Percentiles rank a stretch among this genome's conserved stretches.
Evolutionary conservation across 2,113 vertebrate species (phyloP).

Genomic region (Vombatus ursinus): DNA sequence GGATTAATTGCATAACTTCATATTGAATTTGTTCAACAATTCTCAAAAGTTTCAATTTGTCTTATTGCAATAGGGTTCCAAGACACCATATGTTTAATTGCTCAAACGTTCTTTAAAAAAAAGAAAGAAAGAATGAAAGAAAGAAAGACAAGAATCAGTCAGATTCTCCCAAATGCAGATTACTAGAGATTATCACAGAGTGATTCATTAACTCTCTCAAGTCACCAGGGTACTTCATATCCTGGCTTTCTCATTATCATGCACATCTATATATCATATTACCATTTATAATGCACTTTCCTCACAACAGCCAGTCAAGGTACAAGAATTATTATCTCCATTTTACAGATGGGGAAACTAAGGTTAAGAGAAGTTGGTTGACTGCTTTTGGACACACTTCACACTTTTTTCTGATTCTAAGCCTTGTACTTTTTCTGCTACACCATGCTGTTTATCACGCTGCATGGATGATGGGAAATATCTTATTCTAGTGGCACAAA

Average conservation of each 20-base stretch:
- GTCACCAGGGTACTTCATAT: neutral
- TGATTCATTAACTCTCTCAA: slow-evolving; percentile 13
- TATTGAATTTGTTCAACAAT: neutral
- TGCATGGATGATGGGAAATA: neutral
- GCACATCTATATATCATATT: neutral
- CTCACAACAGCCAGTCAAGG: neutral
- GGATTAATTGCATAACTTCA: slow-evolving; percentile 40
- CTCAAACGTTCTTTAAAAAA: neutral
- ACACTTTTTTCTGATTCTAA: neutral
- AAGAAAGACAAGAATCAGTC: neutral
- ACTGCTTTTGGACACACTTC: neutral
- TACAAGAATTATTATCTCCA: neutral
- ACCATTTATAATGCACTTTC: neutral
- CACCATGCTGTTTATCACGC: neutral
- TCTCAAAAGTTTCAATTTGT: slow-evolving; percentile 19
- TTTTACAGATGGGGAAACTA: neutral
- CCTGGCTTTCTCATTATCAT: neutral
- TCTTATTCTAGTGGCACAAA: neutral
- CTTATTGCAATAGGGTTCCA: slow-evolving; percentile 23
- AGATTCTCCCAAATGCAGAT: neutral
- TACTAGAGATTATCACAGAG: neutral
- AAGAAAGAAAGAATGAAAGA: neutral
- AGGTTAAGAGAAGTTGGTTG: neutral
- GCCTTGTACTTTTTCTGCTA: neutral
- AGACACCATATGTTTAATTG: neutral